phyloP scores from a whole-genome alignment of 2,113 vertebrate species.

The Panthera uncia region DNA sequence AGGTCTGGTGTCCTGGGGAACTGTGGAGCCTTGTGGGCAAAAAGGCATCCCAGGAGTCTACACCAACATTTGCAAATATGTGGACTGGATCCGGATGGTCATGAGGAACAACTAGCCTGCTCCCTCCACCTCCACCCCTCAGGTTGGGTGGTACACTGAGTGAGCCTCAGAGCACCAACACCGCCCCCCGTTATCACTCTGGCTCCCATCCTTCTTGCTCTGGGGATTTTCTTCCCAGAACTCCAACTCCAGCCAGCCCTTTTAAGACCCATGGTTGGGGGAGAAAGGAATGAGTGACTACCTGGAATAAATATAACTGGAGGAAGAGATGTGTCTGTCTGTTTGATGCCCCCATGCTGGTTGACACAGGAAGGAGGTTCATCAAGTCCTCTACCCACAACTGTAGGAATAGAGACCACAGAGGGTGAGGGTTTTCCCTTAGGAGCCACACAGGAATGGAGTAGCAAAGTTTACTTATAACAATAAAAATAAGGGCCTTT shows the following conservation, averaged over 20 bases:
- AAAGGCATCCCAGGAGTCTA: constrained; percentile 73
- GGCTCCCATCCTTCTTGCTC: background rate
- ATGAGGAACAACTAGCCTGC: constrained; percentile 51
- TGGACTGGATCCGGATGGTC: constrained; percentile 66
- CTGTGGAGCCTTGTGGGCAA: constrained; percentile 66
- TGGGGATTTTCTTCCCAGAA: background rate
- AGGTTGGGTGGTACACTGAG: background rate
- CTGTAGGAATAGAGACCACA: background rate
- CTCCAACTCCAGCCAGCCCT: background rate
- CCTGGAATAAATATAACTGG: constrained; percentile 54
- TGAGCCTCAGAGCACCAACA: background rate
- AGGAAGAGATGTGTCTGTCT: background rate
- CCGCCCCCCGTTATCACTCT: accelerated
- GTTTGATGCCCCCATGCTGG: background rate
- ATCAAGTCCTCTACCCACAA: background rate
- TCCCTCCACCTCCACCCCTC: too few relatives aligned
- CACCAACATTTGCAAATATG: constrained; percentile 77
- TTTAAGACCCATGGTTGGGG: background rate
- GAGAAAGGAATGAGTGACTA: too few relatives aligned
- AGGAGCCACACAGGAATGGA: background rate
- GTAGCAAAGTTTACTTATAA: background rate
- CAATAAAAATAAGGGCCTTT: background rate
- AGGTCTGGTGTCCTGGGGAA: constrained; percentile 80
- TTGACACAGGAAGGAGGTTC: background rate
- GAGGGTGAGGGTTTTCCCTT: background rate